Evolutionary conservation across 2,797 vertebrate genomes (phyloP).

Genomic region (Hozukius guyotensis): DNA sequence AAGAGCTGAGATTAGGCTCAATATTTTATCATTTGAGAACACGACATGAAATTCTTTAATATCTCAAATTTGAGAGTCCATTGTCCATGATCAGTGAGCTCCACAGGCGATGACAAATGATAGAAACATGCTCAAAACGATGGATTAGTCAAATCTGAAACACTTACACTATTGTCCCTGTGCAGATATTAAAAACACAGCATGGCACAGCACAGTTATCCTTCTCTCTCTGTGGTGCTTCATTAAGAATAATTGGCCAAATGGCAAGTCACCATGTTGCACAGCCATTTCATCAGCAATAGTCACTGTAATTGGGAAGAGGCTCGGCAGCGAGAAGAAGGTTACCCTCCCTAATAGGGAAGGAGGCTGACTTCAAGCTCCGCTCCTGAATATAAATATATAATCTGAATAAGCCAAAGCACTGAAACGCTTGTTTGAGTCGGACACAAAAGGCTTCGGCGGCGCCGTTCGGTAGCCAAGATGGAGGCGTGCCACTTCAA

Average conservation of each 20-base stretch:
- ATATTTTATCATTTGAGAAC: neutral
- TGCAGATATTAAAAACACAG: constrained; percentile 62
- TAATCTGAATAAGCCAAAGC: constrained; percentile 49
- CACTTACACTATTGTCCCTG: constrained; percentile 39
- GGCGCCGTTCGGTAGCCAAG: constrained; percentile 32
- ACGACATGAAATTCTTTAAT: neutral
- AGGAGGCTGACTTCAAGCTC: constrained; percentile 68
- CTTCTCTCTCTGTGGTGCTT: constrained; percentile 65
- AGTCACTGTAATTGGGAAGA: constrained; percentile 75
- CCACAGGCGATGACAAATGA: constrained; percentile 26
- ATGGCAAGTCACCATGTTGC: constrained; percentile 78
- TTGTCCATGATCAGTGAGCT: constrained; percentile 33
- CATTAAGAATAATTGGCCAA: constrained; percentile 81
- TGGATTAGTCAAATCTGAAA: constrained; percentile 54
- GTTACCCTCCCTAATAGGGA: constrained; percentile 71
- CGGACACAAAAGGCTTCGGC: constrained; percentile 42
- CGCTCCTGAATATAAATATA: constrained; percentile 63
- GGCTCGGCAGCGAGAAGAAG: constrained; percentile 59
- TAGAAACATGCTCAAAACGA: constrained; percentile 14
- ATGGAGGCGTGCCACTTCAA: constrained; percentile 64
- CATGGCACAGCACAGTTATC: constrained; percentile 49
- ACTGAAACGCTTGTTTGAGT: constrained; percentile 43
- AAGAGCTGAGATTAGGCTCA: neutral
- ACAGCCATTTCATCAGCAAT: constrained; percentile 77
- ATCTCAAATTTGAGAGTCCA: neutral